These are phyloP conservation scores for Drosophila mettleri DNA, from an alignment of 2,888 invertebrate genomes.

Conservation along the genomic window DNA sequence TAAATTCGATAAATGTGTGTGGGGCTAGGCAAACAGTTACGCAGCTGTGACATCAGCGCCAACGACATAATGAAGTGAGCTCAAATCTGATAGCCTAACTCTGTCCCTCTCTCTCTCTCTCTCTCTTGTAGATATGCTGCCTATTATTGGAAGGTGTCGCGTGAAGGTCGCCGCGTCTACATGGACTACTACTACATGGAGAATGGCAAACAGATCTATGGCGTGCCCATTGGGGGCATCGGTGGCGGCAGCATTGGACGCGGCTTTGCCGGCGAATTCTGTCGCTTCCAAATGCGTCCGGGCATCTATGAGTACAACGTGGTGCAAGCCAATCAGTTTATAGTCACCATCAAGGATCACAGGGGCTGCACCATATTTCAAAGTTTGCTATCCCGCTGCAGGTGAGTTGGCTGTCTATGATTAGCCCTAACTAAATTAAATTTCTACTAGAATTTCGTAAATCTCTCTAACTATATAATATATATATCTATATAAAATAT, in stretches of 20 bases:
- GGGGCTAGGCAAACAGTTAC: conserved; percentile 46
- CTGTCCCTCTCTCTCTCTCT: not conserved
- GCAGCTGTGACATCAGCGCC: conserved; percentile 65
- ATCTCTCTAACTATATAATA: not conserved
- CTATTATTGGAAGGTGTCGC: conserved; percentile 88
- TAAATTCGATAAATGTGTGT: conserved; percentile 33
- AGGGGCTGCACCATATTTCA: conserved; percentile 90
- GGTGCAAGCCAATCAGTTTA: conserved; percentile 95
- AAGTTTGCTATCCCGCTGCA: conserved; percentile 91
- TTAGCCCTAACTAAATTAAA: not conserved
- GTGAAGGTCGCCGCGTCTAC: conserved; percentile 89
- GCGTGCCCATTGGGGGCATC: conserved; percentile 94
- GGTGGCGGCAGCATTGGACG: conserved; percentile 92
- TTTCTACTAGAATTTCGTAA: too few species aligned
- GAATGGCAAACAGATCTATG: conserved; percentile 93
- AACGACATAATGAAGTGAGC: conserved; percentile 39
- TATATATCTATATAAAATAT: not conserved
- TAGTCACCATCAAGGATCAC: conserved; percentile 92
- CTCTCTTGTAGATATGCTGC: conserved; percentile 88
- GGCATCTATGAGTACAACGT: conserved; percentile 95
- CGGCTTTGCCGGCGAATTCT: conserved; percentile 96
- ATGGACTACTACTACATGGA: conserved; percentile 92
- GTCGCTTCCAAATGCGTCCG: conserved; percentile 94
- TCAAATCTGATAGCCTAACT: conserved; percentile 27
- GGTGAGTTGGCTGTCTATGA: conserved; percentile 86